phyloP scores from a whole-genome alignment of 2,113 vertebrate species.

The Zeus faber region DNA sequence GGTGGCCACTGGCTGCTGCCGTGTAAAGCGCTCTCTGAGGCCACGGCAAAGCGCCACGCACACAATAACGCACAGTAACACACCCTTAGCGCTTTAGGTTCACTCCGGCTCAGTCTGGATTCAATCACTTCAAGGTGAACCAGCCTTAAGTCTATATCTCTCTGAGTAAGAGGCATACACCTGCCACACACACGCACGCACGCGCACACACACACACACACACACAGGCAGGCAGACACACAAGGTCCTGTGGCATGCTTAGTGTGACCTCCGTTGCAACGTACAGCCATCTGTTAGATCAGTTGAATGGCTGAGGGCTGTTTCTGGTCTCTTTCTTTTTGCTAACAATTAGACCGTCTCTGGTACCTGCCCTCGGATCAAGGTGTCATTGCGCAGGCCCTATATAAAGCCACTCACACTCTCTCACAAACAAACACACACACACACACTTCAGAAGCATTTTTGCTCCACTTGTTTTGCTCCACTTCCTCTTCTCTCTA shows the following conservation, averaged over 20 bases:
- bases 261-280: constrained; percentile 5
- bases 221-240: too few relatives aligned
- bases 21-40: constrained; percentile 21
- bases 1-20: constrained; percentile 34
- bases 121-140: background rate
- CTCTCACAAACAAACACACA: too few relatives aligned
- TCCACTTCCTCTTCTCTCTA: too few relatives aligned
- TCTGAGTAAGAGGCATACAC: too few relatives aligned
- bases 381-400: background rate
- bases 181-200: too few relatives aligned
- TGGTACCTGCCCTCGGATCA: background rate
- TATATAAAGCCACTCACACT: too few relatives aligned
- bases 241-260: constrained; percentile 5
- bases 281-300: constrained; percentile 12
- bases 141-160: too few relatives aligned
- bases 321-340: constrained; percentile 8
- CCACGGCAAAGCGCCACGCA: constrained; percentile 20
- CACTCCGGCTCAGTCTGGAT: too few relatives aligned
- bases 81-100: background rate
- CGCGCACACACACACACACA: too few relatives aligned
- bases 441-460: too few relatives aligned
- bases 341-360: background rate
- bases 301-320: background rate
- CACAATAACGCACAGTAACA: constrained; percentile 22
- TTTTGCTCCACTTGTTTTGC: too few relatives aligned